Evolutionary conservation across 2,113 vertebrate genomes (phyloP).

Genomic region (Larimichthys polyactis): DNA sequence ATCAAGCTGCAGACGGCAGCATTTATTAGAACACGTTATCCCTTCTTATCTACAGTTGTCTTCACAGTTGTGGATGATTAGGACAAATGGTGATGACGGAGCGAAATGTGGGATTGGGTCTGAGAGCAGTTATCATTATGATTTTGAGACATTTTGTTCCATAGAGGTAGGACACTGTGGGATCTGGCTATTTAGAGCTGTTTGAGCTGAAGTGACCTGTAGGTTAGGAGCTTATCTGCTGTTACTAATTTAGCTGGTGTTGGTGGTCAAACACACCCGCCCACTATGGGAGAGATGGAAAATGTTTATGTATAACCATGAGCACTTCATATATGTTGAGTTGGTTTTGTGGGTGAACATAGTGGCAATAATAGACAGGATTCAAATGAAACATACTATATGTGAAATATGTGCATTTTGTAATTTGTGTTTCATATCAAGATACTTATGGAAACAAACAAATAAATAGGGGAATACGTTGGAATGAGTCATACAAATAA

Average conservation of each 20-base stretch:
- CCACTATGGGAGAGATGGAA: slow-evolving; percentile 1
- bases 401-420: no score
- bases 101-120: slow-evolving; percentile 5
- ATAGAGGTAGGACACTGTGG: background rate
- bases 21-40: slow-evolving; percentile 56
- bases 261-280: background rate
- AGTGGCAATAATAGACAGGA: background rate
- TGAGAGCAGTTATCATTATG: background rate
- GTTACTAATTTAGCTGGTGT: slow-evolving; percentile 34
- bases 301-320: slow-evolving; percentile 3
- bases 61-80: slow-evolving; percentile 25
- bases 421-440: background rate
- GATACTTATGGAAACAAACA: no score
- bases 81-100: slow-evolving; percentile 20
- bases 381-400: background rate
- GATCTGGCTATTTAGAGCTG: background rate
- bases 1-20: slow-evolving; percentile 60
- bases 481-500: background rate
- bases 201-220: slow-evolving; percentile 4
- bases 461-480: background rate
- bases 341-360: background rate
- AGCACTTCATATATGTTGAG: background rate
- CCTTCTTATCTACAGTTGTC: slow-evolving; percentile 27
- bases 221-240: slow-evolving; percentile 26
- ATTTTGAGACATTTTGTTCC: background rate